phyloP scores from a whole-genome alignment of 1,140 invertebrate species.

The Pararge aegeria region DNA sequence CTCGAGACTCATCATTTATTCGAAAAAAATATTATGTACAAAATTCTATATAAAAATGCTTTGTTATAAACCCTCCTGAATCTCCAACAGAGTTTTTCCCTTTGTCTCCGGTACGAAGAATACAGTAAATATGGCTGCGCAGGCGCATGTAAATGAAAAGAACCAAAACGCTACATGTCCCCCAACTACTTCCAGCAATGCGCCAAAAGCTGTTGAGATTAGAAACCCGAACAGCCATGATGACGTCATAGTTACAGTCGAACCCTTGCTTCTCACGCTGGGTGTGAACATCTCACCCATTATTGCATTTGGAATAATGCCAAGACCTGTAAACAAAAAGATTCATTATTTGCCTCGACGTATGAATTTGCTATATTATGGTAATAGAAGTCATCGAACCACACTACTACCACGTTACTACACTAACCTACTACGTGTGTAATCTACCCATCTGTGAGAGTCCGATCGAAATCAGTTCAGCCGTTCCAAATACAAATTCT shows the following conservation, averaged over 20 bases:
- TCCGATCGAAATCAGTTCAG: too few species aligned
- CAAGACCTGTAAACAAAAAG: conserved; percentile 12
- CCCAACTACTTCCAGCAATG: conserved; percentile 75
- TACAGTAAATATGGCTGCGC: conserved; percentile 74
- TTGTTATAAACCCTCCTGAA: conserved; percentile 6
- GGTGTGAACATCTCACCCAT: conserved; percentile 24
- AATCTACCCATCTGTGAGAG: too few species aligned
- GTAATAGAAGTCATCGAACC: too few species aligned
- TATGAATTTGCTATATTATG: too few species aligned
- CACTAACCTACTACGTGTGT: too few species aligned
- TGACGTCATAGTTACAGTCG: conserved; percentile 9
- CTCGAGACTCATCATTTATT: too few species aligned
- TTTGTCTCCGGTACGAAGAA: conserved; percentile 82
- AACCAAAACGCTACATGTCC: conserved; percentile 69
- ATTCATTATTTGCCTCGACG: neutral
- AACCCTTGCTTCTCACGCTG: conserved; percentile 21
- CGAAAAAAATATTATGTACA: too few species aligned
- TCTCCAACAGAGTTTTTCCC: conserved; percentile 80
- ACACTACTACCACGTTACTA: too few species aligned
- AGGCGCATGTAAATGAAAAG: conserved; percentile 25
- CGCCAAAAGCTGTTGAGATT: conserved; percentile 77
- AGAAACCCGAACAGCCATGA: conserved; percentile 17
- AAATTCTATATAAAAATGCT: too few species aligned
- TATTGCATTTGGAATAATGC: conserved; percentile 16
- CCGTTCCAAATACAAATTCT: too few species aligned